Base-by-base conservation (phyloP, 2,113 vertebrate genomes). In the Malurus alboscapulatus region DNA sequence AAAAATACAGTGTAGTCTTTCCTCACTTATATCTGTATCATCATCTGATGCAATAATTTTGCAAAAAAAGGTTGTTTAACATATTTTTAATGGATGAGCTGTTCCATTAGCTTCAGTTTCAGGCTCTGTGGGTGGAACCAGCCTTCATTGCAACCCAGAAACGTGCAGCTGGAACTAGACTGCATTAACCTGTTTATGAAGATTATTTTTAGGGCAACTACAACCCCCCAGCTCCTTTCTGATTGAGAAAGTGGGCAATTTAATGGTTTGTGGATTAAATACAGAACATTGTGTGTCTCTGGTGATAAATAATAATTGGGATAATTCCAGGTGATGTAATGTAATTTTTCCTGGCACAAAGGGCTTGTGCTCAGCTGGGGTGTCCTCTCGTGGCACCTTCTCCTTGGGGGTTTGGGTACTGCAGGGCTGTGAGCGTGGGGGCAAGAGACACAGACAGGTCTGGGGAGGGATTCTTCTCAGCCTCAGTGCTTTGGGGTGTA, bases 351-450 rank as follows among this genome's bases (percentile, higher is more conserved):
- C 63, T 62, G 30, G 16, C 14, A 25, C 0, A 0, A 84, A 29
- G 0, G 1, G 36, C 26, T 57, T 1, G 1, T 68, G n/a, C 42
- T 40, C 0, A 0, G 44, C 68, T 40, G 36, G 19, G 5, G 1
- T 36, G 17, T 57, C 45, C 45, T 17, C 18, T 24, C 0, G 0
- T 38, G 87, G 5, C 72, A 27, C 40, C 24, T 21, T 68, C 29
- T 69, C 32, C 77, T 50, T 12, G 44, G 30, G 32, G 68, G 18
- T 59, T 80, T 84, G 55, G 59, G 4, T n/a, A 7, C 14, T 21
- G 59, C 57, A 84, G 65, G 25, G 42, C n/a, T 66, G 42, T 29
- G 55, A 47, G 61, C 32, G 2, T 4, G 24, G 25, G 74, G 42
- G 61, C 18, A 36, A 84, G n/a, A 57, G 62, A 17, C 14, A 55